Evolutionary conservation across 2,888 invertebrate species (phyloP).

Genomic region (Stenotaenia linearis): DNA sequence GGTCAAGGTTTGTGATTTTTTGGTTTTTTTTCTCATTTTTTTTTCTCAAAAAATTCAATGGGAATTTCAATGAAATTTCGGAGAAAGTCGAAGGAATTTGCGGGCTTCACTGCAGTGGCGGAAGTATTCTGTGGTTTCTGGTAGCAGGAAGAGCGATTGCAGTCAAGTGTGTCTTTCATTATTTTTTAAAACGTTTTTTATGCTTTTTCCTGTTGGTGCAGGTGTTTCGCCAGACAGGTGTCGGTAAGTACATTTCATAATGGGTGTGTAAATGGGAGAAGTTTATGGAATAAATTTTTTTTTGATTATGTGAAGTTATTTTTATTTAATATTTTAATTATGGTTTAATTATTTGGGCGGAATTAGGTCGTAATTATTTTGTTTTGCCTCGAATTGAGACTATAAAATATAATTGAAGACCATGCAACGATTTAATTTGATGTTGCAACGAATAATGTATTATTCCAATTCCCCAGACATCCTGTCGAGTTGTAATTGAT

Average conservation of each 20-base stretch:
- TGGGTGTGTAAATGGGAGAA: neutral
- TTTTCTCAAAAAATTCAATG: neutral
- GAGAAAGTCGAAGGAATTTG: neutral
- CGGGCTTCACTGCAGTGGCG: too few relatives aligned
- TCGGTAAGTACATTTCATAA: neutral
- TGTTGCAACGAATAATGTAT: too few relatives aligned
- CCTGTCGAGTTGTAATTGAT: too few relatives aligned
- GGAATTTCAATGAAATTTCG: neutral
- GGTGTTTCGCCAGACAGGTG: constrained; percentile 19
- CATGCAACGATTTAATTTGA: too few relatives aligned
- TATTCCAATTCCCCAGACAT: too few relatives aligned
- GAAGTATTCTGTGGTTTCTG: neutral
- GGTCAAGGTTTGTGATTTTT: neutral
- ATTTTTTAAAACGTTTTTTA: neutral
- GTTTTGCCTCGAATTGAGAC: neutral
- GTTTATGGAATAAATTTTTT: neutral
- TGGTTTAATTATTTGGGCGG: neutral
- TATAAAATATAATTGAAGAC: too few relatives aligned
- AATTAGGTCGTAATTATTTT: neutral
- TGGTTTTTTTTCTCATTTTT: neutral
- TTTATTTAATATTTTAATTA: neutral
- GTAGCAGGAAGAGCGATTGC: neutral
- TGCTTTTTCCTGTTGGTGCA: neutral
- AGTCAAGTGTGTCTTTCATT: neutral
- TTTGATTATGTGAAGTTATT: neutral